Evolutionary conservation across 2,888 invertebrate species (phyloP).

Genomic region (Dynastes tityus): DNA sequence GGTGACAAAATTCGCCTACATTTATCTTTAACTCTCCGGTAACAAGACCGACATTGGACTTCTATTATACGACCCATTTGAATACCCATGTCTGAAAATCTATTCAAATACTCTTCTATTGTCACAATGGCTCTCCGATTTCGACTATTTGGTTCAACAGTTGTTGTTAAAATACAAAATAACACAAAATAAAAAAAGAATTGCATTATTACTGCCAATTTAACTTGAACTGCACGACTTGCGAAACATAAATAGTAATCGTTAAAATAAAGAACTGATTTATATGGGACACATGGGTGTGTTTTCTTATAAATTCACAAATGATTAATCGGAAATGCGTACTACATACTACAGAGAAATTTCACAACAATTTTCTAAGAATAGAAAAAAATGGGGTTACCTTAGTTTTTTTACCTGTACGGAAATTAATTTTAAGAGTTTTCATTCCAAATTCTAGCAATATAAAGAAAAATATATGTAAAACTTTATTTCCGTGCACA

Average conservation of each 20-base stretch:
- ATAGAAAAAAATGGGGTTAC: background rate
- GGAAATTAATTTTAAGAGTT: no score
- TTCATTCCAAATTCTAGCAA: no score
- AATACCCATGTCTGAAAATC: background rate
- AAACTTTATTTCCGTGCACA: no score
- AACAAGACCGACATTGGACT: background rate
- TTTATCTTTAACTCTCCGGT: background rate
- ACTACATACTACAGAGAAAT: background rate
- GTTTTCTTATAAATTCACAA: slow-evolving; percentile 6
- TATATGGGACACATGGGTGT: slow-evolving; percentile 2
- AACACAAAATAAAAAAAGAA: background rate
- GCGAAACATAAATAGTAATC: background rate
- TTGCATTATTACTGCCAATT: background rate
- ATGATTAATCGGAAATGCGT: background rate
- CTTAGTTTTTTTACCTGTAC: no score
- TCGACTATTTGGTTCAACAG: background rate
- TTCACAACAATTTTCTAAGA: background rate
- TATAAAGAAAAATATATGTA: no score
- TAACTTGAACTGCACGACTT: background rate
- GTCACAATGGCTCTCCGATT: background rate
- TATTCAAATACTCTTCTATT: slow-evolving; percentile 19
- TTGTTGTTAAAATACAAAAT: background rate
- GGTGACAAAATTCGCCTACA: background rate
- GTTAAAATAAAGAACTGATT: background rate
- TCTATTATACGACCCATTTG: slow-evolving; percentile 22